Evolutionary conservation across 2,797 vertebrate species (phyloP).

Genomic region (Aeoliscus strigatus): DNA sequence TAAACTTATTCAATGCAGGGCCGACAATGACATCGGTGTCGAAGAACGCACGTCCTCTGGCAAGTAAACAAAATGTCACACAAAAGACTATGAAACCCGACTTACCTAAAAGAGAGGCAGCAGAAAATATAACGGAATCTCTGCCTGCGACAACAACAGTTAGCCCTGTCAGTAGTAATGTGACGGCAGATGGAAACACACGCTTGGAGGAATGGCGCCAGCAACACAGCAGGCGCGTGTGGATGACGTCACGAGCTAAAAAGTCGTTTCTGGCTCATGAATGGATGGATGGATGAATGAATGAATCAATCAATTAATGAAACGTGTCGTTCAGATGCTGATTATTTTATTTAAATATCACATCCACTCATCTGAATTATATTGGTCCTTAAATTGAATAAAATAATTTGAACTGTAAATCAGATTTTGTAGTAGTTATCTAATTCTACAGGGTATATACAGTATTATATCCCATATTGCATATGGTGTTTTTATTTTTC

Average conservation of each 20-base stretch:
- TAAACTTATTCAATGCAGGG: constrained; percentile 43
- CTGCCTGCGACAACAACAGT: constrained; percentile 9
- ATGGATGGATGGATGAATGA: too few relatives aligned
- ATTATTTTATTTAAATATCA: too few relatives aligned
- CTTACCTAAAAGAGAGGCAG: constrained; percentile 47
- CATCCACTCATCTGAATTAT: too few relatives aligned
- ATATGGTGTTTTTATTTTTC: too few relatives aligned
- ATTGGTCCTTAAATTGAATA: too few relatives aligned
- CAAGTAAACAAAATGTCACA: background rate
- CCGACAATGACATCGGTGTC: constrained; percentile 1
- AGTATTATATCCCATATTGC: too few relatives aligned
- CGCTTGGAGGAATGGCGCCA: constrained; percentile 64
- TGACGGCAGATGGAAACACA: constrained; percentile 48
- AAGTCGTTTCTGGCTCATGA: too few relatives aligned
- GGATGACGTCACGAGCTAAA: constrained; percentile 64
- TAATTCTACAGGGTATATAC: too few relatives aligned
- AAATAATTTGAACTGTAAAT: too few relatives aligned
- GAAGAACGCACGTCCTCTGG: background rate
- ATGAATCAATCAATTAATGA: too few relatives aligned
- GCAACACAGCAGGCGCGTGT: constrained; percentile 37
- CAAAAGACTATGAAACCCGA: background rate
- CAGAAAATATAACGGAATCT: constrained; percentile 14
- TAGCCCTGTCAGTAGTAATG: constrained; percentile 29
- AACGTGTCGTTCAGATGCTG: too few relatives aligned
- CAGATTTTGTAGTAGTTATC: too few relatives aligned